Conservation (phyloP, 2,888 invertebrate genomes). For the Stratiomys singularior region DNA sequence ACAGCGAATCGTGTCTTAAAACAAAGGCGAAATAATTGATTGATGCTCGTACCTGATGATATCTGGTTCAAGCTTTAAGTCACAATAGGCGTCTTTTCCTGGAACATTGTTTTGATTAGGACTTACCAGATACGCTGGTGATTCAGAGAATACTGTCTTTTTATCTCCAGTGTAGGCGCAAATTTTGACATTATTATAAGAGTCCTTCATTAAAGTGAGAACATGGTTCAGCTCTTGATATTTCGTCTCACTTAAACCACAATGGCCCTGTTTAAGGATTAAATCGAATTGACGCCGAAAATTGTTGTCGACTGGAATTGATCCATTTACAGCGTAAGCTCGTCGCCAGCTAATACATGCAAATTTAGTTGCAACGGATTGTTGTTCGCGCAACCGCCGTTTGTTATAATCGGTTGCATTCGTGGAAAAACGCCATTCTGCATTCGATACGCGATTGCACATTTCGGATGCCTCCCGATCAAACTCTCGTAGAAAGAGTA, state of each 20-base stretch:
- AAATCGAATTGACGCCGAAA: constrained; percentile 76
- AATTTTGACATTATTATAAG: constrained; percentile 77
- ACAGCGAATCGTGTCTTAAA: too few species aligned
- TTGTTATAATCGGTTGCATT: constrained; percentile 80
- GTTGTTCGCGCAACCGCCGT: constrained; percentile 76
- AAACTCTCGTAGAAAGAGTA: constrained; percentile 78
- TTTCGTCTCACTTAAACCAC: constrained; percentile 79
- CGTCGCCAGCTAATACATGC: constrained; percentile 80
- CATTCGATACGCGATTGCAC: constrained; percentile 77
- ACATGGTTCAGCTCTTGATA: constrained; percentile 75
- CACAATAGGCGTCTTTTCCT: constrained; percentile 67
- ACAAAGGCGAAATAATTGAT: not conserved
- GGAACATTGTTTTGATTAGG: constrained; percentile 51
- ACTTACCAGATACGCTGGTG: not conserved
- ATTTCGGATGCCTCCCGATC: constrained; percentile 77
- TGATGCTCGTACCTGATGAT: constrained; percentile 67
- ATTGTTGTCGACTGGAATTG: constrained; percentile 74
- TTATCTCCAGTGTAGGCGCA: constrained; percentile 71
- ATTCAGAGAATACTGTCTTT: constrained; percentile 21
- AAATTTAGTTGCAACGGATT: constrained; percentile 77
- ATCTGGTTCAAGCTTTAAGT: constrained; percentile 73
- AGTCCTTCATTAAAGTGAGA: constrained; percentile 82
- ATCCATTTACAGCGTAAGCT: constrained; percentile 74
- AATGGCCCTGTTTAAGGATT: constrained; percentile 76
- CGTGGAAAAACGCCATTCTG: constrained; percentile 81